These are phyloP conservation scores for Syngnathus acus DNA, from an alignment of 2,797 vertebrate genomes.

Conservation along the genomic window DNA sequence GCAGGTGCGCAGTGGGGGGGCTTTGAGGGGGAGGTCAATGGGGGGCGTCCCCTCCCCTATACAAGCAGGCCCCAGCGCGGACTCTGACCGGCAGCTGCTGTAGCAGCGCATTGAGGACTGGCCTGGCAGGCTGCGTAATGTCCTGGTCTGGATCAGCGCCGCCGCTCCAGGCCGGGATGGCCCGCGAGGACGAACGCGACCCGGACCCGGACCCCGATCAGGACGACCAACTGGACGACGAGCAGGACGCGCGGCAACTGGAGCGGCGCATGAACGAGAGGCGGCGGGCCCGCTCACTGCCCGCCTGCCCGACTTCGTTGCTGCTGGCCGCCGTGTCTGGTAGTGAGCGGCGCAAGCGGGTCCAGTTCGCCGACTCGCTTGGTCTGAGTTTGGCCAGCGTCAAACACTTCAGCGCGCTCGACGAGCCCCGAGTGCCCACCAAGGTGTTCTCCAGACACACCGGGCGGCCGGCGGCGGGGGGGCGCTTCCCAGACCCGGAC, in stretches of 20 bases:
- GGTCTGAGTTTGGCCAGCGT: conserved; percentile 81
- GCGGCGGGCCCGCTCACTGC: conserved; percentile 65
- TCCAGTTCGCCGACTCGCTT: conserved; percentile 85
- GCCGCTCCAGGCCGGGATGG: conserved; percentile 2
- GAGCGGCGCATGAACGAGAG: conserved; percentile 51
- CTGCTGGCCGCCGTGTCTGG: conserved; percentile 26
- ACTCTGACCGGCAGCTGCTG: conserved; percentile 1
- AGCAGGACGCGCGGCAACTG: conserved; percentile 42
- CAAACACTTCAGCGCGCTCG: conserved; percentile 79
- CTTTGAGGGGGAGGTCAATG: background rate
- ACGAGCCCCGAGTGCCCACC: conserved; percentile 78
- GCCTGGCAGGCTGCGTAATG: conserved; percentile 20
- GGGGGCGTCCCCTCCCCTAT: conserved; percentile 9
- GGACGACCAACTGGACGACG: conserved; percentile 47
- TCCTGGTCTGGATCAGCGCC: conserved; percentile 28
- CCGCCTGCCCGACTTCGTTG: conserved; percentile 56
- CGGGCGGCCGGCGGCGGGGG: conserved; percentile 50
- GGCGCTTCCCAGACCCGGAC: background rate
- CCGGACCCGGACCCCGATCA: conserved; percentile 18
- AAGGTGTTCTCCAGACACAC: conserved; percentile 72
- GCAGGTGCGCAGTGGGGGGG: background rate
- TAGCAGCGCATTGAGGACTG: background rate
- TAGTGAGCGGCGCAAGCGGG: conserved; percentile 73
- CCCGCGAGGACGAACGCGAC: background rate
- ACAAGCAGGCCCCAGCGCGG: conserved; percentile 18